Evolutionary conservation across 2,888 invertebrate genomes (phyloP).

Genomic region (Tipula confusa): DNA sequence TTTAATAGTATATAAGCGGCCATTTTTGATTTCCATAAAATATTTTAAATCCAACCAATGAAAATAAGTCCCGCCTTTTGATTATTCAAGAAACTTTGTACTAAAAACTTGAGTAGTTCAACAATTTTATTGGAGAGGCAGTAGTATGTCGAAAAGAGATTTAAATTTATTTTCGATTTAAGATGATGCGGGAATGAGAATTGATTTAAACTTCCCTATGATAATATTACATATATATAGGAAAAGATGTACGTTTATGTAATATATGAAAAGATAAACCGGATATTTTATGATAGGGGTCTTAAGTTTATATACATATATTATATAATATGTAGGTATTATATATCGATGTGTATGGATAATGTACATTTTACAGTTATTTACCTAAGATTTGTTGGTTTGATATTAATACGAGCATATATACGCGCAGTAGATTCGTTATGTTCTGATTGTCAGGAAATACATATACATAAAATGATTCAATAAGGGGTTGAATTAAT

Average conservation of each 20-base stretch:
- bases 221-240: not conserved
- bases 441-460: not conserved
- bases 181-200: not conserved
- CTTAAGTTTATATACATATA: not conserved
- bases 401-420: not conserved
- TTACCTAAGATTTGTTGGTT: not conserved
- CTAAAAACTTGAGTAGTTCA: not conserved
- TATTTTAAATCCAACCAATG: not conserved
- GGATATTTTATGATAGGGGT: slow-evolving; percentile 8
- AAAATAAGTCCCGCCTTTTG: not conserved
- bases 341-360: not conserved
- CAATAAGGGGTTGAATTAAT: not conserved
- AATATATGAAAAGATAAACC: not conserved
- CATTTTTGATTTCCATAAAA: not conserved
- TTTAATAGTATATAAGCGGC: not conserved
- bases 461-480: not conserved
- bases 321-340: not conserved
- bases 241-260: not conserved
- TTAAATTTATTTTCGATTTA: no score
- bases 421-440: no score
- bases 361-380: not conserved
- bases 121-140: not conserved
- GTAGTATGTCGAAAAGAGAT: not conserved
- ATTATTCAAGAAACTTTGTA: not conserved
- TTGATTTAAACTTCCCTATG: not conserved